phyloP scores from a whole-genome alignment of 1,140 invertebrate species.

The Philaenus spumarius region DNA sequence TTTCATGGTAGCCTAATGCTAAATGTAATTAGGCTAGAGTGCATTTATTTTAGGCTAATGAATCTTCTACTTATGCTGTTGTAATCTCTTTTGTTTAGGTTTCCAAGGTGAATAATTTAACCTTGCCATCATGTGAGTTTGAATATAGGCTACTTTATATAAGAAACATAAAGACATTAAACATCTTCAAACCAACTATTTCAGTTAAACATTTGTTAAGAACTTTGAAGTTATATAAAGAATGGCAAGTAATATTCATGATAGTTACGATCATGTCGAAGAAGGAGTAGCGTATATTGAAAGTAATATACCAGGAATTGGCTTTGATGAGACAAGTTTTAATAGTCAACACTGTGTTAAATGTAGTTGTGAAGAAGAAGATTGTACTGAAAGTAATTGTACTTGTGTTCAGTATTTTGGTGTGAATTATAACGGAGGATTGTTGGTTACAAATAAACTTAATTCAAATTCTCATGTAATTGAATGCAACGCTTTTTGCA shows the following conservation, averaged over 20 bases:
- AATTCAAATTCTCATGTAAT: constrained; percentile 38
- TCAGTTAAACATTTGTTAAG: no score
- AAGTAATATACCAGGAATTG: constrained; percentile 49
- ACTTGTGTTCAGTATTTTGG: constrained; percentile 2
- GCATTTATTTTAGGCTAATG: no score
- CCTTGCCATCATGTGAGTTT: no score
- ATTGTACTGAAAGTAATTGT: background rate
- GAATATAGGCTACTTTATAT: no score
- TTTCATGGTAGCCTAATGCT: no score
- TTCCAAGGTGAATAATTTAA: no score
- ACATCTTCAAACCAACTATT: no score
- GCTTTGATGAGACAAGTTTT: constrained; percentile 43
- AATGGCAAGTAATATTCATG: constrained; percentile 20
- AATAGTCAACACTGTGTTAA: constrained; percentile 41
- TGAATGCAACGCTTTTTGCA: constrained; percentile 63
- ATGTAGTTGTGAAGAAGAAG: constrained; percentile 33
- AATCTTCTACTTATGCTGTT: no score
- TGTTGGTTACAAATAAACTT: constrained; percentile 9
- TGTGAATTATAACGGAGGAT: constrained; percentile 10
- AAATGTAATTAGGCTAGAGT: no score
- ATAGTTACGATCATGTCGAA: constrained; percentile 43
- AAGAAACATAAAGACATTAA: no score
- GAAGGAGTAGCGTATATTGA: constrained; percentile 40
- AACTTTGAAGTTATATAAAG: no score
- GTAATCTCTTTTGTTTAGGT: no score